Evolutionary conservation across 2,888 invertebrate species (phyloP).

Genomic region (Pseudococcus longispinus): DNA sequence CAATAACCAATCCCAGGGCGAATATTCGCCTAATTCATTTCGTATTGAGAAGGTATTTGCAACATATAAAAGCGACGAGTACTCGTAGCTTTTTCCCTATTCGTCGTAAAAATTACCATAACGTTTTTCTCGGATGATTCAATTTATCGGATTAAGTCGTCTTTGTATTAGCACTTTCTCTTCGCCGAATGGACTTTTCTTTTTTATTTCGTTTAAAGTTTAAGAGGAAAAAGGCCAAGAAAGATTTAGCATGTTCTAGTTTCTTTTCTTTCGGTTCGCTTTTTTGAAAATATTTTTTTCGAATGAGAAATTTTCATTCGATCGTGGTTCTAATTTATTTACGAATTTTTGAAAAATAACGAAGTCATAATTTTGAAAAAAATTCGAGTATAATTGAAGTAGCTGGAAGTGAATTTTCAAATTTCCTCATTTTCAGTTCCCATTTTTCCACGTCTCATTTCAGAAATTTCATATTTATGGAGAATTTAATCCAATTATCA

Average conservation of each 20-base stretch:
- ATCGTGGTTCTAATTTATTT: too few species aligned
- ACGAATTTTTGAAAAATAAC: too few species aligned
- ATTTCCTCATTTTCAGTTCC: too few species aligned
- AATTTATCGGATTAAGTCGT: slow-evolving; percentile 16
- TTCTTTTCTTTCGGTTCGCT: neutral
- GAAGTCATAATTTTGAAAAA: too few species aligned
- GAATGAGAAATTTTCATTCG: too few species aligned
- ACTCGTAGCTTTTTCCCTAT: neutral
- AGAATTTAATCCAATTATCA: too few species aligned
- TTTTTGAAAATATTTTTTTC: too few species aligned
- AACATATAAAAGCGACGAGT: neutral
- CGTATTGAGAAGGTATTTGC: neutral
- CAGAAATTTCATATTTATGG: too few species aligned
- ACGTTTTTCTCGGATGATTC: slow-evolving; percentile 11
- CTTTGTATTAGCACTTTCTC: neutral
- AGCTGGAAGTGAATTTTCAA: too few species aligned
- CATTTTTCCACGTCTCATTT: too few species aligned
- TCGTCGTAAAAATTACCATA: slow-evolving; percentile 2
- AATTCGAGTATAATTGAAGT: too few species aligned
- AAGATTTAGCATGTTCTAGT: neutral
- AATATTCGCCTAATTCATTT: neutral
- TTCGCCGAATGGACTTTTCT: neutral
- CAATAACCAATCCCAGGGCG: neutral
- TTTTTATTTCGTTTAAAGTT: neutral
- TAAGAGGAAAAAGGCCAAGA: neutral